Base-by-base conservation (phyloP, 2,888 invertebrate species). In the Philereme transversata region DNA sequence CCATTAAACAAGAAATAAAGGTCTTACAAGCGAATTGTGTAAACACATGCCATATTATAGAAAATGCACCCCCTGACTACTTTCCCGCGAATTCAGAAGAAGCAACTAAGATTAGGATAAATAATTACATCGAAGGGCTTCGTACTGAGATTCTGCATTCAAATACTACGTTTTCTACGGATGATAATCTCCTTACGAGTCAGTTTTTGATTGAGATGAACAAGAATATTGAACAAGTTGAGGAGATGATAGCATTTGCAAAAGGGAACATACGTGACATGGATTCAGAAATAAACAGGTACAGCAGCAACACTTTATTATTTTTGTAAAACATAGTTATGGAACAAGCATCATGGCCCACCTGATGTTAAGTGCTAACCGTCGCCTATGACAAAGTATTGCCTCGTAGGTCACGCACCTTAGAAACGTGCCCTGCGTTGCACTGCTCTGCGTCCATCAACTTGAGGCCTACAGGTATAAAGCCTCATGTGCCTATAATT, bases 221-320 rank as follows among this genome's bases (percentile, higher is more conserved):
- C 64, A 77, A 84, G 7, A 89, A 86, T 68, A 81, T 78, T 40
- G 60, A 51, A 0, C 83, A 90, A 40, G 70, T 88, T 9, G 78
- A 89, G 62, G 86, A 90, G 57, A 67, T 87, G 6, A 76, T 78
- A 9, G 87, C 87, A 6, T 90, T 83, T 62, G 86, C 82, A 3
- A 77, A 67, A 62, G 88, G 87, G 3, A 71, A 73, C n/a, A 81
- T 88, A 49, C 73, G 72, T 67, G 91, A 92, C 66, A 68, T 84
- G 33, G 82, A 87, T 56, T 67, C 70, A 40, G 89, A 92, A 70
- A 89, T 86, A 61, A 76, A 76, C 61, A 88, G 88, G 92, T 92
- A 68, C 22, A 9, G n/a, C 8, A 38, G 38, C 5, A 38, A 38
- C 8, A 5, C 38, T 38, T 38, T 8, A 3, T 38, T 7, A 35